Base-by-base conservation (phyloP, 2,797 vertebrate genomes). In the Sebastolobus altivelis region DNA sequence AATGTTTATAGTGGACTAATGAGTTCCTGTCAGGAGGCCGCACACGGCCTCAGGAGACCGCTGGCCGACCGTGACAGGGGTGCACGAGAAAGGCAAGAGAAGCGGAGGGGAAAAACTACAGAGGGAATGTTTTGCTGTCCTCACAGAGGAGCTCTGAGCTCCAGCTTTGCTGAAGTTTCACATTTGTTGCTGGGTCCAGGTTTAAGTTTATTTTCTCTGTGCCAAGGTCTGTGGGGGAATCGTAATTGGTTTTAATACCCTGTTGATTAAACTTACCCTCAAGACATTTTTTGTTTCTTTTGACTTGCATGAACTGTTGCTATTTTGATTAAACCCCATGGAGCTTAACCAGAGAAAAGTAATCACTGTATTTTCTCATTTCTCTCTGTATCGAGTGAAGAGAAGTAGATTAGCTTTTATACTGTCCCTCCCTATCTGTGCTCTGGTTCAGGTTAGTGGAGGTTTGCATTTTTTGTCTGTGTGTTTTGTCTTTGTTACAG, bases 401-500 rank as follows among this genome's bases (percentile, higher is more conserved):
- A 65, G 61, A 49, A 38, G 35, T 11, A 69, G n/a, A 59, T 16
- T 27, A 70, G 33, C 4, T 43, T 72, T 62, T 12, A 20, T 5
- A 1, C 22, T 68, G 20, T 69, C 6, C 4, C 25, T 10, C 6
- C 4, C 25, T 10, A 1, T 60, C 20, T 68, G 52, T 49, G 65
- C 61, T 73, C 37, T 62, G 75, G 72, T 63, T 82, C 83, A 72
- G 77, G 65, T 85, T 87, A 62, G 80, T 87, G 84, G 86, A 94
- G 75, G 83, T 94, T 93, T 93, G 91, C 93, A 92, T 93, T 89
- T 90, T 85, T 89, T 84, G 83, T 93, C 84, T 92, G 81, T 94
- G 80, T 90, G 69, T 90, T 88, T 88, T 87, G 81, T 96, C 85
- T 95, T 80, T 79, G 88, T 91, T 96, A 89, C 94, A 99, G 98